These are phyloP conservation scores for Agrypnus murinus DNA, from an alignment of 2,888 invertebrate genomes.

Conservation along the genomic window DNA sequence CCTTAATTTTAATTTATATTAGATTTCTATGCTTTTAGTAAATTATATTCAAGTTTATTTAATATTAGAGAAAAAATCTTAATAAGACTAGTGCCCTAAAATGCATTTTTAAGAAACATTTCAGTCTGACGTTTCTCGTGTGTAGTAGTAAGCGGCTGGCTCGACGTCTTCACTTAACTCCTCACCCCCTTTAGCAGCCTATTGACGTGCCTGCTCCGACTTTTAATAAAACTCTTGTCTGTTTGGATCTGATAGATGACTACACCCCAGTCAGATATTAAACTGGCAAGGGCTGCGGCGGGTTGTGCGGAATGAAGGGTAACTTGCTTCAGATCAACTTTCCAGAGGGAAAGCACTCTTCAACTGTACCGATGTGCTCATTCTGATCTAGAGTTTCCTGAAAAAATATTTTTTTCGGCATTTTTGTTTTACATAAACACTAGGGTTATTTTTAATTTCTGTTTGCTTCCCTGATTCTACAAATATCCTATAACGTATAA, in stretches of 20 bases:
- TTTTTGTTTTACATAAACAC: slow-evolving; percentile 11
- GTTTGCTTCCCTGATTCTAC: no score
- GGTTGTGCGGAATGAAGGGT: slow-evolving; percentile 55
- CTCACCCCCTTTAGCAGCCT: slow-evolving; percentile 60
- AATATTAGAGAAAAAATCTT: no score
- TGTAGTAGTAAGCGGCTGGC: slow-evolving; percentile 47
- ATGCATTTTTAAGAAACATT: slow-evolving; percentile 23
- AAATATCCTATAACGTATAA: no score
- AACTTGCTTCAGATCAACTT: slow-evolving; percentile 64
- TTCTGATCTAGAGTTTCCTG: slow-evolving; percentile 41
- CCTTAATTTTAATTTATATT: no score
- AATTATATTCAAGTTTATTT: no score
- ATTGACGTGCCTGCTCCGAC: slow-evolving; percentile 72
- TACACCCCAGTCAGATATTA: slow-evolving; percentile 74
- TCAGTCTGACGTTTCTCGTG: slow-evolving; percentile 35
- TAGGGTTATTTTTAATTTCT: not conserved
- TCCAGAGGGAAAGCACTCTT: slow-evolving; percentile 63
- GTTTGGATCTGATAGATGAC: slow-evolving; percentile 75
- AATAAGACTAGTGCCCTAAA: no score
- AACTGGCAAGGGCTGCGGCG: slow-evolving; percentile 60
- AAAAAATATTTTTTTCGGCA: slow-evolving; percentile 23
- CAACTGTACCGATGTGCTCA: slow-evolving; percentile 48
- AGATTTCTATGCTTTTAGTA: no score
- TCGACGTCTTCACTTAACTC: slow-evolving; percentile 50
- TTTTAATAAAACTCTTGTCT: slow-evolving; percentile 76